Evolutionary conservation across 2,797 vertebrate genomes (phyloP).

Genomic region (Gymnoscopelus microlampas): DNA sequence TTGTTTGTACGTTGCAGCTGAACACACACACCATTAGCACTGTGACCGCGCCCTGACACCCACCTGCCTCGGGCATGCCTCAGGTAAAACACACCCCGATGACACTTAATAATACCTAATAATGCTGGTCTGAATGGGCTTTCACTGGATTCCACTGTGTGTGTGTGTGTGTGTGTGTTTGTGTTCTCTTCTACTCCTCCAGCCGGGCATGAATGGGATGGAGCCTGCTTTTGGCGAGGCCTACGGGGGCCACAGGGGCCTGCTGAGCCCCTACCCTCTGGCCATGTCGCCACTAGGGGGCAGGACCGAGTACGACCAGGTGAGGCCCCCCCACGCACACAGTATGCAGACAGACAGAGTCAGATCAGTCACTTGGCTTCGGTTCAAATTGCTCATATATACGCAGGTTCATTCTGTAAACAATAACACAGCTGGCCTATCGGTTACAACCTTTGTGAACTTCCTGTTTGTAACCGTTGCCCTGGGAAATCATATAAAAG

Average conservation of each 20-base stretch:
- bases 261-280: slow-evolving; percentile 75
- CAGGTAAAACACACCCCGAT: slow-evolving; percentile 63
- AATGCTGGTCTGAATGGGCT: not conserved
- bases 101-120: not conserved
- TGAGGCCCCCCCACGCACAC: slow-evolving; percentile 31
- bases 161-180: slow-evolving; percentile 18
- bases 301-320: slow-evolving; percentile 78
- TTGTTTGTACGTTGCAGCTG: slow-evolving; percentile 29
- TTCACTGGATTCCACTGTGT: slow-evolving; percentile 6
- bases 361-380: too few species aligned
- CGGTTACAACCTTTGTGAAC: too few species aligned
- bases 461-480: too few species aligned
- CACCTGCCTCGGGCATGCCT: slow-evolving; percentile 78
- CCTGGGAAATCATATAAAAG: too few species aligned
- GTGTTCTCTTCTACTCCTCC: slow-evolving; percentile 11
- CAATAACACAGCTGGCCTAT: too few species aligned
- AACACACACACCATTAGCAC: slow-evolving; percentile 39
- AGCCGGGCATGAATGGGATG: slow-evolving; percentile 84
- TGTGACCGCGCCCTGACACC: slow-evolving; percentile 63
- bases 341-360: too few species aligned
- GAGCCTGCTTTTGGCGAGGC: slow-evolving; percentile 84
- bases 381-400: too few species aligned
- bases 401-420: too few species aligned
- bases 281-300: slow-evolving; percentile 79
- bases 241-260: slow-evolving; percentile 74